Evolutionary conservation across 2,888 invertebrate genomes (phyloP).

Genomic region (Syrphus vitripennis): DNA sequence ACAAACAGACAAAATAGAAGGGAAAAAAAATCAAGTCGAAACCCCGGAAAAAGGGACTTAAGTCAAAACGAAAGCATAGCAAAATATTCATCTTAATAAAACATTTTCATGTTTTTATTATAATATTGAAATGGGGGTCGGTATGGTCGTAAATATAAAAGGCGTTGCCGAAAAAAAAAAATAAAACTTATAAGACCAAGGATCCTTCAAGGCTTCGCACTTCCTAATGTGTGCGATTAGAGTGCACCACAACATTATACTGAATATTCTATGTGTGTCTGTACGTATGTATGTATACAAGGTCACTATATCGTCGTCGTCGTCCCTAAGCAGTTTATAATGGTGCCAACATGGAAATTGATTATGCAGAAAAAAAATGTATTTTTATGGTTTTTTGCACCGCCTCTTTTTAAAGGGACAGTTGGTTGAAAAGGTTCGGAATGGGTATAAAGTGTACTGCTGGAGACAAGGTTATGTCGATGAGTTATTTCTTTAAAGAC

Average conservation of each 20-base stretch:
- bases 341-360: conserved; percentile 67
- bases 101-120: conserved; percentile 53
- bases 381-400: conserved; percentile 52
- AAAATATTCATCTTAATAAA: conserved; percentile 68
- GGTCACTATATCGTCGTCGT: no score
- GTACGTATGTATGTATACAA: not conserved
- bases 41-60: conserved; percentile 23
- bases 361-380: conserved; percentile 69
- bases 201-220: conserved; percentile 64
- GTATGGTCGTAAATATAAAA: conserved; percentile 10
- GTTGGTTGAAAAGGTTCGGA: no score
- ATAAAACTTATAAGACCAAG: not conserved
- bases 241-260: conserved; percentile 46
- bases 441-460: not conserved
- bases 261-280: not conserved
- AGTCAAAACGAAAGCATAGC: conserved; percentile 49
- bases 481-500: not conserved
- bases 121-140: conserved; percentile 34
- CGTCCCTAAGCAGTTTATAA: conserved; percentile 60
- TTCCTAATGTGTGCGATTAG: conserved; percentile 64
- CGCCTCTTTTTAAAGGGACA: conserved; percentile 3
- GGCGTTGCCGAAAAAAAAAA: conserved; percentile 15
- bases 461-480: conserved; percentile 18
- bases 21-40: not conserved
- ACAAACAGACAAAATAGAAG: not conserved